phyloP scores from a whole-genome alignment of 1,140 invertebrate genomes.

The Drosophila nannoptera region DNA sequence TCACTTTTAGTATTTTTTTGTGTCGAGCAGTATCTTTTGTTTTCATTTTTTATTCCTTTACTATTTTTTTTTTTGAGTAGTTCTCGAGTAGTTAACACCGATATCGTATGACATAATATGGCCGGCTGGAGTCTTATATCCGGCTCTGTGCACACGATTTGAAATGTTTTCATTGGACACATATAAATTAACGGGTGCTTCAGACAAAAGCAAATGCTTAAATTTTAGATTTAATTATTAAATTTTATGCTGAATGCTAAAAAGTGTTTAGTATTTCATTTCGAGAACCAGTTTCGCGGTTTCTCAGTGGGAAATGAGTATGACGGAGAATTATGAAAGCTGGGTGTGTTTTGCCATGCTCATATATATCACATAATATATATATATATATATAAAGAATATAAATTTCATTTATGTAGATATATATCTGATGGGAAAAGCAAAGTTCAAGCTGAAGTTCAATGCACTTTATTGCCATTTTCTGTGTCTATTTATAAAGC shows the following conservation, averaged over 20 bases:
- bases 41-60: conserved; percentile 17
- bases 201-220: conserved; percentile 29
- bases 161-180: conserved; percentile 32
- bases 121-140: conserved; percentile 41
- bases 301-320: conserved; percentile 31
- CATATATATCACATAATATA: neutral
- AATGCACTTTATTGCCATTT: conserved; percentile 11
- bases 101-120: conserved; percentile 60
- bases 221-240: conserved; percentile 62
- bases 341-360: neutral
- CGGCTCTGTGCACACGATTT: conserved; percentile 52
- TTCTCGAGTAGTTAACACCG: no score
- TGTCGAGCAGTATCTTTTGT: neutral
- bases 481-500: neutral
- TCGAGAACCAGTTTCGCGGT: conserved; percentile 53
- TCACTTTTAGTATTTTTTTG: conserved; percentile 56
- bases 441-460: conserved; percentile 25
- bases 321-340: conserved; percentile 14
- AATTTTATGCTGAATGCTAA: conserved; percentile 61
- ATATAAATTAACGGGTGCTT: conserved; percentile 33
- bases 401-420: neutral
- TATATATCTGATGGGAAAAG: neutral
- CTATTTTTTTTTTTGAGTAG: conserved; percentile 33
- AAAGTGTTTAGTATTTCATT: conserved; percentile 62
- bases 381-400: no score